These are phyloP conservation scores for Falco cherrug DNA, from an alignment of 2,797 vertebrate genomes.

Conservation along the genomic window DNA sequence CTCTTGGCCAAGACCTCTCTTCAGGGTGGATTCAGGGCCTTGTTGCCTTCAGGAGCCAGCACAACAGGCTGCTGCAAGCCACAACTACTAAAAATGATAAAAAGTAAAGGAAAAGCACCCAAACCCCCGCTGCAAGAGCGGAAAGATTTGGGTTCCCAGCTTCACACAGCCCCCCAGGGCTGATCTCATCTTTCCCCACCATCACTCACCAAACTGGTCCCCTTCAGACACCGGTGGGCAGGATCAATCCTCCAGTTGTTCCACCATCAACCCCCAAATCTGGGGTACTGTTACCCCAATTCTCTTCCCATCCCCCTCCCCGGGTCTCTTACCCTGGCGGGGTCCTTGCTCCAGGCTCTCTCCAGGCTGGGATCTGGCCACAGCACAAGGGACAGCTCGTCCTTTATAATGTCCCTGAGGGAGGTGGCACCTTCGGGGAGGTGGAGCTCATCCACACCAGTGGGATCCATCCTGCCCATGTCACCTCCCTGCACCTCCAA, in stretches of 20 bases:
- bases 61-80: rapidly evolving
- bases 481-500: neutral
- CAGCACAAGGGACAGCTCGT: neutral
- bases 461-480: neutral
- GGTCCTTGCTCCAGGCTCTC: neutral
- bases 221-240: rapidly evolving
- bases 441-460: neutral
- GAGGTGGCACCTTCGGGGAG: conserved; percentile 9
- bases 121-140: rapidly evolving
- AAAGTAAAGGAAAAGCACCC: neutral
- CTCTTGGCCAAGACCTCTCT: neutral
- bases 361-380: neutral
- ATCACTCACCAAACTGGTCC: neutral
- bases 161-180: neutral
- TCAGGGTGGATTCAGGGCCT: rapidly evolving
- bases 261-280: neutral
- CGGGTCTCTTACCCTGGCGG: neutral
- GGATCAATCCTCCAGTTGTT: rapidly evolving
- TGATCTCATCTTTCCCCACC: neutral
- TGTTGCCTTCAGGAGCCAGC: neutral
- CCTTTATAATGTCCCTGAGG: conserved; percentile 26
- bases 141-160: neutral
- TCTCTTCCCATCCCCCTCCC: neutral
- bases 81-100: neutral
- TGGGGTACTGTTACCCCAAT: rapidly evolving